phyloP scores from a whole-genome alignment of 2,797 vertebrate species.

The Sparidentex hasta region DNA sequence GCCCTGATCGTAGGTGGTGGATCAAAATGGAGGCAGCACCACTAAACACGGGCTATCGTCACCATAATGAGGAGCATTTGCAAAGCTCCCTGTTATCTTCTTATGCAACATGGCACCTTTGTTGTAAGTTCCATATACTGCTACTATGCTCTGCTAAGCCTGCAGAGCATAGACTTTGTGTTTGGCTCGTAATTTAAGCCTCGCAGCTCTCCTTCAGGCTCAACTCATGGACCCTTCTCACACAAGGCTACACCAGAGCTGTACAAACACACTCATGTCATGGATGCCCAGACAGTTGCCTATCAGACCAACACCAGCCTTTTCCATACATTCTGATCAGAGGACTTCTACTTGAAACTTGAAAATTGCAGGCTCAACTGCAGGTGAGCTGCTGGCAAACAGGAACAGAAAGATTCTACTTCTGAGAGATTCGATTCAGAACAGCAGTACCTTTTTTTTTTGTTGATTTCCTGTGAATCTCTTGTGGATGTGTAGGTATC shows the following conservation, averaged over 20 bases:
- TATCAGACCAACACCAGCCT: not conserved
- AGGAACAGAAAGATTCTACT: not conserved
- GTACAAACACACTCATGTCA: constrained; percentile 5
- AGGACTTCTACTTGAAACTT: not conserved
- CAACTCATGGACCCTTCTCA: constrained; percentile 2
- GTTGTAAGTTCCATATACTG: constrained; percentile 29
- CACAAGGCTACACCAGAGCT: not conserved
- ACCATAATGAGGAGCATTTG: constrained; percentile 9
- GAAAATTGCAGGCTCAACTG: not conserved
- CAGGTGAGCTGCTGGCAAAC: not conserved
- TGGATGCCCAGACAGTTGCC: not conserved
- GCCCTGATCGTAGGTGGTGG: constrained; percentile 1
- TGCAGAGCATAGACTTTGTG: constrained; percentile 29
- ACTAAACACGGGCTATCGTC: not conserved
- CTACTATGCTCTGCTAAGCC: not conserved
- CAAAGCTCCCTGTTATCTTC: not conserved
- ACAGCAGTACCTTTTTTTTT: not conserved
- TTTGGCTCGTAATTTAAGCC: constrained; percentile 21
- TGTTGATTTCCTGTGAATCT: not conserved
- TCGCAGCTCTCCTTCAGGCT: constrained; percentile 19
- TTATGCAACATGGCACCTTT: constrained; percentile 29
- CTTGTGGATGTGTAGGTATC: not conserved
- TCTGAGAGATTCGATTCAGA: not conserved
- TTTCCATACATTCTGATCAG: not conserved
- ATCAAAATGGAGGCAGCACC: constrained; percentile 4